These are phyloP conservation scores for Aethina tumida DNA, from an alignment of 1,140 invertebrate species.

Conservation along the genomic window DNA sequence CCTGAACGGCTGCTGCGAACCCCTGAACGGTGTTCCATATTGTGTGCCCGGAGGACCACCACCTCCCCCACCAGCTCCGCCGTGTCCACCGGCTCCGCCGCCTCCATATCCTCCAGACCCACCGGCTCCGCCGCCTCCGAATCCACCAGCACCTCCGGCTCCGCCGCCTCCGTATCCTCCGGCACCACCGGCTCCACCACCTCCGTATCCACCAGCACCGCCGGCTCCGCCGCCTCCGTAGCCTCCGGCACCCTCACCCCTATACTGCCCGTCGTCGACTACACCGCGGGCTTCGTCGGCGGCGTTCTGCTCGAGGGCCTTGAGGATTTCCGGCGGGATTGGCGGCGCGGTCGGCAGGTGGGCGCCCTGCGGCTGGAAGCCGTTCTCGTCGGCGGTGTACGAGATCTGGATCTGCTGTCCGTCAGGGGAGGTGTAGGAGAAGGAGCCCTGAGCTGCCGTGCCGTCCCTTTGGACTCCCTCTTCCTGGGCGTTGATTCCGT, in stretches of 20 bases:
- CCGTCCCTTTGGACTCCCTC: conserved; percentile 36
- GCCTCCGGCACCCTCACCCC: conserved; percentile 25
- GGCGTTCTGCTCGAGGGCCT: conserved; percentile 39
- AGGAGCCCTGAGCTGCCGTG: conserved; percentile 38
- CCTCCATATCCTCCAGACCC: conserved; percentile 9
- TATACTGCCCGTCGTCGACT: conserved; percentile 23
- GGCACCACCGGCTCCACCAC: conserved; percentile 1
- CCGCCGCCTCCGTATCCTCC: background rate
- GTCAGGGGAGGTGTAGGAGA: conserved; percentile 44
- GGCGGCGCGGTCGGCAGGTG: conserved; percentile 43
- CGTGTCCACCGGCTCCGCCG: too few relatives aligned
- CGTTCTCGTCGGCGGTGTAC: conserved; percentile 48
- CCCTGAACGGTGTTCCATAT: too few relatives aligned
- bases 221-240: conserved; percentile 5
- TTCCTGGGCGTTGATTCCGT: conserved; percentile 46
- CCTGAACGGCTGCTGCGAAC: too few relatives aligned
- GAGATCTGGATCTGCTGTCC: conserved; percentile 42
- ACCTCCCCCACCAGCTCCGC: too few relatives aligned
- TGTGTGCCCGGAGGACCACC: too few relatives aligned
- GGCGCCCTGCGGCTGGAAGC: conserved; percentile 40
- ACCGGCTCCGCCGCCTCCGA: conserved; percentile 2
- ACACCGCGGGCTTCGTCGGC: conserved; percentile 26
- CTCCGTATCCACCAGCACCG: background rate
- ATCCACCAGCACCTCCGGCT: background rate
- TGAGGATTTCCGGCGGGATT: conserved; percentile 39